phyloP scores from a whole-genome alignment of 1,140 invertebrate genomes.

The Pseudomyrmex flavicornis region DNA sequence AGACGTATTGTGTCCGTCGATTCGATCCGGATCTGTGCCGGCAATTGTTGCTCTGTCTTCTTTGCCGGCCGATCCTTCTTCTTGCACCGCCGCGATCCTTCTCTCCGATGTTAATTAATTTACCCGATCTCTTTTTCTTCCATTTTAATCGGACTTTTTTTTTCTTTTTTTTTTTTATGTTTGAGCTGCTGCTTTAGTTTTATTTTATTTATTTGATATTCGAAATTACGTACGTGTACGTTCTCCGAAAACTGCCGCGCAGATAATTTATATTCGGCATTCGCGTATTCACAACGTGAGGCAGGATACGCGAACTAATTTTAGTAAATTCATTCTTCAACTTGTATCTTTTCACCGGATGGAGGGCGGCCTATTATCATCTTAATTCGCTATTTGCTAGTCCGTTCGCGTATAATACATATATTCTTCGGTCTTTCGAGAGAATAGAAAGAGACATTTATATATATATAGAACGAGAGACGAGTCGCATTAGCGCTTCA shows the following conservation, averaged over 20 bases:
- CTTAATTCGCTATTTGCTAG: conserved; percentile 17
- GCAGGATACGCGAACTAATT: background rate
- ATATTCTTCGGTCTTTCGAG: conserved; percentile 38
- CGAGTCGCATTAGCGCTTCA: conserved; percentile 41
- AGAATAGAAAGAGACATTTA: conserved; percentile 37
- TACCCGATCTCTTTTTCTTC: background rate
- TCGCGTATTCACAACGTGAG: conserved; percentile 4
- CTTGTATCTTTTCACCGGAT: background rate
- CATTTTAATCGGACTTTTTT: too few relatives aligned
- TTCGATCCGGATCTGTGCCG: conserved; percentile 28
- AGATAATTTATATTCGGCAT: background rate
- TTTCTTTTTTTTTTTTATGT: background rate
- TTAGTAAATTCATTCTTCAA: background rate
- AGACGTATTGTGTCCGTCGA: conserved; percentile 71
- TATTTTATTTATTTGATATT: too few relatives aligned
- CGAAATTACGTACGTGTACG: background rate
- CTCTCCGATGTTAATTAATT: conserved; percentile 36
- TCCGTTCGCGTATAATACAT: conserved; percentile 6
- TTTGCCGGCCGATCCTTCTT: conserved; percentile 9
- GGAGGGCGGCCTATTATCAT: conserved; percentile 31
- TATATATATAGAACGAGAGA: background rate
- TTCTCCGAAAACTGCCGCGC: background rate
- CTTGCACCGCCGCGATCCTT: background rate
- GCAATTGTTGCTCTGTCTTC: conserved; percentile 19
- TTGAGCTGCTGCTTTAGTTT: background rate